Base-by-base conservation (phyloP, 2,113 vertebrate genomes). In the Beaufortia kweichowensis region DNA sequence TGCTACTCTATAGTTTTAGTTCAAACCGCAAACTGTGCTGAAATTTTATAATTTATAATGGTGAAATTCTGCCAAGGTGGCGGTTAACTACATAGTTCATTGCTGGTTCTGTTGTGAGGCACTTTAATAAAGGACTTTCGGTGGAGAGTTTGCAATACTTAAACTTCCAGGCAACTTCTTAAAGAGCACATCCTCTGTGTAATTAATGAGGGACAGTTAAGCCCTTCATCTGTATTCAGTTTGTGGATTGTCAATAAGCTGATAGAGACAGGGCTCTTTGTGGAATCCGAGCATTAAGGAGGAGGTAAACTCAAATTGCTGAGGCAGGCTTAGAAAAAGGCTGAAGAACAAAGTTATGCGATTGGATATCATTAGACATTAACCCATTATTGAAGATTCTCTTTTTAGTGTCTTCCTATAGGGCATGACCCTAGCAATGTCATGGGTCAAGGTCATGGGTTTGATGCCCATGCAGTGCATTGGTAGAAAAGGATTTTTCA, bases 151-250 rank as follows among this genome's bases (percentile, higher is more conserved):
- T 77, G 63, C 59, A 57, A 81, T 59, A 46, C 64, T 46, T 64
- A 39, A 60, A 21, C 69, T 79, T 82, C 62, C 62, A 80, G 48
- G 29, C 33, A 33, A 69, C 63, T 81, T 83, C 59, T 46, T 79
- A 24, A 77, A 55, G 53, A 53, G 68, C 41, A 39, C 70, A 80
- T 24, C 48, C 41, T 67, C 11, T 11, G 41, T 50, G 23, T 35
- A 78, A 63, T 70, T 66, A 75, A 39, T 43, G 68, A 77, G 76
- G 76, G 75, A 60, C 56, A 62, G 21, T 77, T 70, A 81, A 79
- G 70, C 64, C 74, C 64, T 81, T 83, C 69, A 83, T 81, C 77
- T 55, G 50, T 74, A 71, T 70, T 76, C 73, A 77, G 76, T 79
- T 75, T 83, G 76, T 33, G 75, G 19, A 62, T 43, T 48, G 26